Base-by-base conservation (phyloP, 2,113 vertebrate species). In the Pogonocichla stellata region DNA sequence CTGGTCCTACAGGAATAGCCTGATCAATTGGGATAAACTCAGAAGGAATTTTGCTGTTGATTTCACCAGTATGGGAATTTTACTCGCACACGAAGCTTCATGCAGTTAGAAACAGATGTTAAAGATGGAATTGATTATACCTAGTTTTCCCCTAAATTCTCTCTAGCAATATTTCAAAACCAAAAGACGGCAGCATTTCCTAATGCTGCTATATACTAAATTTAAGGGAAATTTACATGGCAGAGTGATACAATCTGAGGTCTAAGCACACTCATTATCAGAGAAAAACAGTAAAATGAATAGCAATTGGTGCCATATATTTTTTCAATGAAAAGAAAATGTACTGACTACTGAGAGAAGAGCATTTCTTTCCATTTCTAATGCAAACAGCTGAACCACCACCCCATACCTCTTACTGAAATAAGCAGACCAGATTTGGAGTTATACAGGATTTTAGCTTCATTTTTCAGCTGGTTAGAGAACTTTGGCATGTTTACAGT, bases 41-140 rank as follows among this genome's bases (percentile, higher is more conserved):
- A 64, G 67, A 56, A 65, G 60, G 56, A 92, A 64, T 93, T 96
- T 93, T 66, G 12, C 42, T 1, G 8, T 75, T 92, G 48, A 80
- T 79, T 92, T 92, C 58, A 66, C 42, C 66, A 36, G 54, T 54
- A 38, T 2, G 14, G 61, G 71, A 80, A 80, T 84, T 93, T 86
- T 88, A 88, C 56, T 96, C 3, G 1, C 67, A 74, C n/a, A 43
- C 8, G 9, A 94, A 86, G 72, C 45, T 80, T 88, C 72, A 42
- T 3, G 7, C 64, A 88, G 79, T 88, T 83, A 88, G 67, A 96
- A 97, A 78, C 56, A 96, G 85, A 95, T 95, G 94, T 64, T 90
- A 88, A 93, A 94, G 57, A 94, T 69, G 75, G 85, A 80, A 90
- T 83, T 90, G 72, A 95, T 96, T 93, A 90, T 34, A 83, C 19